These are phyloP conservation scores for Neoniphon sammara DNA, from an alignment of 2,797 vertebrate genomes.

Conservation along the genomic window DNA sequence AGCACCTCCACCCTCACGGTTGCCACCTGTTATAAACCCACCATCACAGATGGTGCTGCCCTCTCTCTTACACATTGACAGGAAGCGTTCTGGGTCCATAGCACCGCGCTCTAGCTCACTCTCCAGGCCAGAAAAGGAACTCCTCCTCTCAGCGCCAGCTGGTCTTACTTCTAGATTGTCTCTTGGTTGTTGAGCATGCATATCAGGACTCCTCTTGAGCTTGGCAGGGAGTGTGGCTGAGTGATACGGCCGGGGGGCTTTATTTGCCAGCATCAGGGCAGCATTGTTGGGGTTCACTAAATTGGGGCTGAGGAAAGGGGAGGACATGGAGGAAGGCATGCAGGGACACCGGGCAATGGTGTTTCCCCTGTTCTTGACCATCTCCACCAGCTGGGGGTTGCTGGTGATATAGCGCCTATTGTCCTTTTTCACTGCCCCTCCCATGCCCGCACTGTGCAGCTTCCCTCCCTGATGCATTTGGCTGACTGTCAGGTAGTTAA, in stretches of 20 bases:
- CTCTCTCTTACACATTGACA: conserved; percentile 67
- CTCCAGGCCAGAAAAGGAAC: conserved; percentile 80
- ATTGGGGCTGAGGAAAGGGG: conserved; percentile 75
- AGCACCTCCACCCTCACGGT: conserved; percentile 50
- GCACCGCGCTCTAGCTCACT: conserved; percentile 74
- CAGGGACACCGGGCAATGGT: conserved; percentile 77
- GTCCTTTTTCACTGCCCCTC: conserved; percentile 81
- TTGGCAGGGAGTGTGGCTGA: conserved; percentile 85
- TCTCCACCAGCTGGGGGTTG: conserved; percentile 80
- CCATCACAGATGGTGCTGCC: conserved; percentile 52
- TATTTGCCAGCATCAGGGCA: conserved; percentile 61
- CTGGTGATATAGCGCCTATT: conserved; percentile 79
- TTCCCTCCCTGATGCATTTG: conserved; percentile 85
- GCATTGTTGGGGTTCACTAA: conserved; percentile 54
- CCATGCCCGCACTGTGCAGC: conserved; percentile 80
- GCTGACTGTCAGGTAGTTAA: conserved; percentile 84
- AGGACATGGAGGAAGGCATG: conserved; percentile 76
- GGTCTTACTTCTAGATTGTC: conserved; percentile 71
- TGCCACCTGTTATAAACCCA: conserved; percentile 40
- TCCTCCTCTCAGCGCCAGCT: conserved; percentile 72
- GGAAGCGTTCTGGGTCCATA: conserved; percentile 70
- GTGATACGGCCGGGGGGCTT: conserved; percentile 68
- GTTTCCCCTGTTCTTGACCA: conserved; percentile 80
- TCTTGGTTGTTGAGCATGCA: conserved; percentile 72
- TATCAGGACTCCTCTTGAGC: conserved; percentile 80